Evolutionary conservation across 2,888 invertebrate genomes (phyloP).

Genomic region (Arge pagana): DNA sequence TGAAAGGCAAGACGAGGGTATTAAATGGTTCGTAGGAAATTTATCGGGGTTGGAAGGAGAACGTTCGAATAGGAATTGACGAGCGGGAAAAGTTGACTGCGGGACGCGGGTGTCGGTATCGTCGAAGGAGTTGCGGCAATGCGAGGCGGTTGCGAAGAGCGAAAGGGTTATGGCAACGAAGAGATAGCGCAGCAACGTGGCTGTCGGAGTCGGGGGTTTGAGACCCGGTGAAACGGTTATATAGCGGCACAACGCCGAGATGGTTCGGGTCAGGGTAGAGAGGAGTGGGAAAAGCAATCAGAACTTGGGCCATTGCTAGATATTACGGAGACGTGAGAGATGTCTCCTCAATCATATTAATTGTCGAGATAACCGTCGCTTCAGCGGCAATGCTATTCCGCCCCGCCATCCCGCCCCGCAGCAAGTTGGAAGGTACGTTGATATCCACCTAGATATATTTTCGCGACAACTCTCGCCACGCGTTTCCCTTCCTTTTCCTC

Average conservation of each 20-base stretch:
- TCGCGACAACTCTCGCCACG: too few species aligned
- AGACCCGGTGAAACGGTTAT: too few species aligned
- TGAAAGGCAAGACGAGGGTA: too few species aligned
- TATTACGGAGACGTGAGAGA: constrained; percentile 58
- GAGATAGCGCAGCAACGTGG: too few species aligned
- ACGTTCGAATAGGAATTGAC: constrained; percentile 13
- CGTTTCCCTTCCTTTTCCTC: background rate
- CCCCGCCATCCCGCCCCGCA: background rate
- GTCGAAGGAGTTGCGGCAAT: constrained; percentile 9
- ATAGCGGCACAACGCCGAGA: constrained; percentile 18
- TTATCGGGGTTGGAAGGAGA: too few species aligned
- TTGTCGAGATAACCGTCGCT: constrained; percentile 56
- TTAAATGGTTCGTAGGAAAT: too few species aligned
- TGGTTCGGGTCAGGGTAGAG: constrained; percentile 35
- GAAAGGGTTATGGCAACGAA: constrained; percentile 20
- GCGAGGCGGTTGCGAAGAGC: constrained; percentile 7
- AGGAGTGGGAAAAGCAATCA: constrained; percentile 55
- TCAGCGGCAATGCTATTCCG: constrained; percentile 45
- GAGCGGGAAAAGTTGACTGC: constrained; percentile 16
- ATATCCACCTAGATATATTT: too few species aligned
- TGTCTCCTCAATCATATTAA: constrained; percentile 59
- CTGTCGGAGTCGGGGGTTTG: too few species aligned
- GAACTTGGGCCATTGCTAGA: constrained; percentile 58
- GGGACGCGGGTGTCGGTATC: background rate
- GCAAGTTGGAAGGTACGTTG: constrained; percentile 17